Percentiles rank a stretch among this genome's conserved stretches.
phyloP scores from a whole-genome alignment of 2,113 vertebrate species.

The Rhinolophus ferrumequinum region DNA sequence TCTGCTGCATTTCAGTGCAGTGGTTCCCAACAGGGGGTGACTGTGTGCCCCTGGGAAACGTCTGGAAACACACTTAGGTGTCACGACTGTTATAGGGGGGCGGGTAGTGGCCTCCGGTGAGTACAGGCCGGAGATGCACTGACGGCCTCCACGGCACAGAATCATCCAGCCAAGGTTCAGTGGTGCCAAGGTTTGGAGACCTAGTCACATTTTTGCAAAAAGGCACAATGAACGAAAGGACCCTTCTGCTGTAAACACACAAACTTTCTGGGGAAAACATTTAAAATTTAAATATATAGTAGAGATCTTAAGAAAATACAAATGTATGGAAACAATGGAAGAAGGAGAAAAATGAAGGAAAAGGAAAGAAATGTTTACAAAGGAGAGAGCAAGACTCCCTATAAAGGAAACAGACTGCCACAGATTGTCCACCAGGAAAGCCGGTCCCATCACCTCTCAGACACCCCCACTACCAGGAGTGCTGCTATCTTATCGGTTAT shows the following conservation, averaged over 20 bases:
- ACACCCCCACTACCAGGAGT: too few relatives aligned
- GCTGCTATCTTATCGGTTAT: too few relatives aligned
- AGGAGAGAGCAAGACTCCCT: not conserved
- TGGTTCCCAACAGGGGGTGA: not conserved
- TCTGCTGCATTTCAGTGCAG: not conserved
- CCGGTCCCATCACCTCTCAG: too few relatives aligned
- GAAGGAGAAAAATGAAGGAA: not conserved
- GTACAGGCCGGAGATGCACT: not conserved
- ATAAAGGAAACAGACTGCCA: too few relatives aligned
- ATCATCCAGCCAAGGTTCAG: not conserved
- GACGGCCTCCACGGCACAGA: fast-evolving
- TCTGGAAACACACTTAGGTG: not conserved
- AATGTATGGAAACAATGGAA: not conserved
- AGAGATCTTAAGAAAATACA: not conserved
- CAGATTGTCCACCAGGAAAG: too few relatives aligned
- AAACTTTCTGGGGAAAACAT: not conserved
- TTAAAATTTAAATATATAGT: not conserved
- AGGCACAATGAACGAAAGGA: too few relatives aligned
- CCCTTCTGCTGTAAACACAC: not conserved
- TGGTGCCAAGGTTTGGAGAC: fast-evolving
- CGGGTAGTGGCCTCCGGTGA: fast-evolving
- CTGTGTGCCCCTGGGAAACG: not conserved
- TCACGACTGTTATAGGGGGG: not conserved
- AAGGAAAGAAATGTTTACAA: not conserved
- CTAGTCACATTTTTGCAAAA: not conserved